These are phyloP conservation scores for Syngnathus scovelli DNA, from an alignment of 2,113 vertebrate species.

Conservation along the genomic window DNA sequence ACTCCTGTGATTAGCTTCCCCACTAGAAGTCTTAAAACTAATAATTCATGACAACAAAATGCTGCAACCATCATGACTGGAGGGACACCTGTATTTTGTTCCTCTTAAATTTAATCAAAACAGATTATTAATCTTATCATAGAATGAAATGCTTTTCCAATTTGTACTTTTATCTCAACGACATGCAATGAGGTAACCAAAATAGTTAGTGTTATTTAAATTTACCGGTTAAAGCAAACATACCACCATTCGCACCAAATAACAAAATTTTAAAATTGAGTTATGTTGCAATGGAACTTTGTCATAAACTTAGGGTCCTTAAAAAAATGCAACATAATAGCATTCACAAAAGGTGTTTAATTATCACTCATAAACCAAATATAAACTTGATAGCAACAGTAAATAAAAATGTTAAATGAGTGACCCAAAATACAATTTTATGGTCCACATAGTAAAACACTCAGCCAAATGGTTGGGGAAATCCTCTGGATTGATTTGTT, in stretches of 20 bases:
- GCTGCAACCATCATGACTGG: neutral
- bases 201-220: too few species aligned
- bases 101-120: too few species aligned
- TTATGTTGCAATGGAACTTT: neutral
- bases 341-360: neutral
- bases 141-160: too few species aligned
- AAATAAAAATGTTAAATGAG: slow-evolving; percentile 14
- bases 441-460: slow-evolving; percentile 25
- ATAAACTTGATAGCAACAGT: neutral
- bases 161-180: too few species aligned
- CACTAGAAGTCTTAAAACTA: neutral
- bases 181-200: too few species aligned
- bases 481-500: slow-evolving; percentile 62
- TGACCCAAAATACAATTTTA: slow-evolving; percentile 29
- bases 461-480: slow-evolving; percentile 49
- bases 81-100: too few species aligned
- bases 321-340: neutral
- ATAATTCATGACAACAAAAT: too few species aligned
- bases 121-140: too few species aligned
- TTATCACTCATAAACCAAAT: slow-evolving; percentile 3
- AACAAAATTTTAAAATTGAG: neutral
- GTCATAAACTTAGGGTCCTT: neutral
- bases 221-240: too few species aligned
- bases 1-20: neutral
- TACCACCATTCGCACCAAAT: neutral